Percentiles rank a stretch among this genome's conserved stretches.
These are phyloP conservation scores for Ceratitis capitata DNA, from an alignment of 1,140 invertebrate species.

Conservation along the genomic window DNA sequence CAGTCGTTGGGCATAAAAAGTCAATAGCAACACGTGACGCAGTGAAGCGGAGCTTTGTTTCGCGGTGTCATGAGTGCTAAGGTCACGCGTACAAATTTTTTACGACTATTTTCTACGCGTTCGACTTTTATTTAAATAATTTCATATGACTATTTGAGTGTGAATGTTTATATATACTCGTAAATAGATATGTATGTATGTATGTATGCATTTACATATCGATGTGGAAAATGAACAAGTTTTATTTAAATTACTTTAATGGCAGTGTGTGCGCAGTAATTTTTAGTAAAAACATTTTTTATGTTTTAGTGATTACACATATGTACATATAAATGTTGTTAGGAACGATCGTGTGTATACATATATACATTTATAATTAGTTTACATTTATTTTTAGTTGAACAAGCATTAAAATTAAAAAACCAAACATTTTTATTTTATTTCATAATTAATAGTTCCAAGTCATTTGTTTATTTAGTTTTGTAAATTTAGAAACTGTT, in stretches of 20 bases:
- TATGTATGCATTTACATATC: not conserved
- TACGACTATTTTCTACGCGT: not conserved
- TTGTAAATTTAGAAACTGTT: no score
- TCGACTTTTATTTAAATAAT: not conserved
- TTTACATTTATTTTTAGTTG: not conserved
- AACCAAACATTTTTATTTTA: not conserved
- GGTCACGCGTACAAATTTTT: not conserved
- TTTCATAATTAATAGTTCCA: not conserved
- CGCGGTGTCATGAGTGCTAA: not conserved
- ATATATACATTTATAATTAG: not conserved
- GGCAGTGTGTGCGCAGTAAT: not conserved
- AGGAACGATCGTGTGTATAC: not conserved
- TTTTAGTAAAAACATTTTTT: not conserved
- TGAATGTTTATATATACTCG: not conserved
- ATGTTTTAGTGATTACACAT: not conserved
- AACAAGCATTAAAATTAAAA: not conserved
- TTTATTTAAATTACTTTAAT: not conserved
- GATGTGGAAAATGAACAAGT: not conserved
- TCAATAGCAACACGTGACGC: not conserved
- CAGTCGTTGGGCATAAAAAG: not conserved
- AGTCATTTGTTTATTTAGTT: not conserved
- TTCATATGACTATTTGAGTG: not conserved
- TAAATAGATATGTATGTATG: not conserved
- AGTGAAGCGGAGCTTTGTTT: not conserved
- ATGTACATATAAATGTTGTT: not conserved